phyloP scores from a whole-genome alignment of 1,140 invertebrate genomes.

The Cherax destructor region DNA sequence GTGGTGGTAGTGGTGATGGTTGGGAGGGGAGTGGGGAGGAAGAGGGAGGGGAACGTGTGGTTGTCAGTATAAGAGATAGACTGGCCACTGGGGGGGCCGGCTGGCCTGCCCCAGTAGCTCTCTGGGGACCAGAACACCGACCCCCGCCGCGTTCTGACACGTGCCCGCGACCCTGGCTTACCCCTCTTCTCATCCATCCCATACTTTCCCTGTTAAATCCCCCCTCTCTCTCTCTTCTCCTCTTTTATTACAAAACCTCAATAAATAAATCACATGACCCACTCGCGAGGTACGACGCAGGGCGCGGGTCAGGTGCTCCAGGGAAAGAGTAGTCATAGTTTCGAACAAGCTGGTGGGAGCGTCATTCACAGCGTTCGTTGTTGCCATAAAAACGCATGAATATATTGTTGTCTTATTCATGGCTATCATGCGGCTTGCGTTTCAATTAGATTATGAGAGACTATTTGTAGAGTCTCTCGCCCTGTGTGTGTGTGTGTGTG shows the following conservation, averaged over 20 bases:
- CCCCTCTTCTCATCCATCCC: background rate
- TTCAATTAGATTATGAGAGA: slow-evolving; percentile 51
- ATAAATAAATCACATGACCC: background rate
- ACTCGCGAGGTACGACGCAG: too few relatives aligned
- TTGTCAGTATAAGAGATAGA: slow-evolving; percentile 65
- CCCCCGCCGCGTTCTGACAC: slow-evolving; percentile 26
- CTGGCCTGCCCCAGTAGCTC: slow-evolving; percentile 55
- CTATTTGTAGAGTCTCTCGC: background rate
- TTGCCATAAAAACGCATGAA: slow-evolving; percentile 51
- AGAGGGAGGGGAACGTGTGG: slow-evolving; percentile 26
- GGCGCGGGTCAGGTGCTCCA: too few relatives aligned
- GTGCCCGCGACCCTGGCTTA: slow-evolving; percentile 21
- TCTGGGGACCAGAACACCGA: slow-evolving; percentile 60
- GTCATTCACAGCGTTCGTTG: slow-evolving; percentile 4
- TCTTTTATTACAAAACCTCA: background rate
- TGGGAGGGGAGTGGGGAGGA: background rate
- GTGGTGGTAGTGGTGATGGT: background rate
- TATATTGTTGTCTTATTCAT: slow-evolving; percentile 55
- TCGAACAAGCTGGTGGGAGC: background rate
- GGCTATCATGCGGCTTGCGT: slow-evolving; percentile 19
- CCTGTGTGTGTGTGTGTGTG: background rate
- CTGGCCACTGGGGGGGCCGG: slow-evolving; percentile 53
- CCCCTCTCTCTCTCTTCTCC: background rate
- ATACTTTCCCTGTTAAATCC: background rate
- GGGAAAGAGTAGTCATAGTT: too few relatives aligned